Percentiles rank a stretch among this genome's conserved stretches.
phyloP scores from a whole-genome alignment of 1,140 invertebrate species.

The Luehdorfia chinensis region DNA sequence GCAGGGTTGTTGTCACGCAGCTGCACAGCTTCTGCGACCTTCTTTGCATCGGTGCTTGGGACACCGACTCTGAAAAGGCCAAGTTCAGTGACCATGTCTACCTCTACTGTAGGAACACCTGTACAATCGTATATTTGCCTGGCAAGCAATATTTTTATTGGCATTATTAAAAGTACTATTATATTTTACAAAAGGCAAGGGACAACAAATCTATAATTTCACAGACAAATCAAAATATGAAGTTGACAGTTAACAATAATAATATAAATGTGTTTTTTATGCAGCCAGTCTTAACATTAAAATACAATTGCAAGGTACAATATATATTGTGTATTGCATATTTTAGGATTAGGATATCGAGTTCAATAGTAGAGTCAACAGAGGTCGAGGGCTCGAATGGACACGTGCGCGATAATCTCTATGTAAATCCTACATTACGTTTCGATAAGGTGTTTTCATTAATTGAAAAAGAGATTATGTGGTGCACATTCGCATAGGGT shows the following conservation, averaged over 20 bases:
- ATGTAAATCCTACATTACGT: conserved; percentile 64
- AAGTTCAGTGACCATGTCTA: conserved; percentile 88
- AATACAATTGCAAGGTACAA: conserved; percentile 1
- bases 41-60: conserved; percentile 96
- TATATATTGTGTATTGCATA: neutral
- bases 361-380: conserved; percentile 6
- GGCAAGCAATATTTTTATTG: conserved; percentile 90
- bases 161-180: conserved; percentile 74
- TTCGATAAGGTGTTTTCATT: conserved; percentile 68
- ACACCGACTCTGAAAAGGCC: conserved; percentile 96
- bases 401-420: conserved; percentile 65
- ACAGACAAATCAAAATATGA: no score
- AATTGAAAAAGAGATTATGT: conserved; percentile 69
- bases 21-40: conserved; percentile 95
- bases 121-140: conserved; percentile 98
- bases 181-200: no score
- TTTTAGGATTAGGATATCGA: conserved; percentile 9
- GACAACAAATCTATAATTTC: neutral
- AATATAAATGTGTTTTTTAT: neutral
- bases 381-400: conserved; percentile 7
- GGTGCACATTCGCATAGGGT: conserved; percentile 21
- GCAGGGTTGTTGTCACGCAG: conserved; percentile 92
- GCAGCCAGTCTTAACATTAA: conserved; percentile 6
- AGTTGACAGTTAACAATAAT: no score
- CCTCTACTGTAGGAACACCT: conserved; percentile 98